Conservation (phyloP, 1,140 invertebrate genomes). For the Lepidurus apus region DNA sequence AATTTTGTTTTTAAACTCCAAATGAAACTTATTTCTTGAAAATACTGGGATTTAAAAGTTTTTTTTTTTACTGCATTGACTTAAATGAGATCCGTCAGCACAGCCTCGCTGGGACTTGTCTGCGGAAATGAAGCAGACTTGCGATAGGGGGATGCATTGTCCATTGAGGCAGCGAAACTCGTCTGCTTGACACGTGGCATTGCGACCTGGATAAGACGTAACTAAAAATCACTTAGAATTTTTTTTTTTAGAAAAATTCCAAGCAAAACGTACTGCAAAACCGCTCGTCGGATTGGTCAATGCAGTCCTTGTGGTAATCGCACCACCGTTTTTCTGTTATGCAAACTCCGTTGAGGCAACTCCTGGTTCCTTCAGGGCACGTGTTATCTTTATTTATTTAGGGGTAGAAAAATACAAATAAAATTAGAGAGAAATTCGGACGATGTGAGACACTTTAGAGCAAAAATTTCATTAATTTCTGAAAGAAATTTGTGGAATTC, state of each 20-base stretch:
- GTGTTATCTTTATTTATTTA: neutral
- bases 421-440: constrained; percentile 33
- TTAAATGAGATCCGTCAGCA: constrained; percentile 47
- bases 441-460: too few species aligned
- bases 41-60: neutral
- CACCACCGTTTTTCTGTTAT: constrained; percentile 44
- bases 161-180: constrained; percentile 44
- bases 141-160: constrained; percentile 41
- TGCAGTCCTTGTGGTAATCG: constrained; percentile 47
- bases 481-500: neutral
- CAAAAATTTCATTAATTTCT: neutral
- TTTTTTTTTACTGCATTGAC: constrained; percentile 45
- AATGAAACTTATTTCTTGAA: neutral
- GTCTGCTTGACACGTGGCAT: constrained; percentile 37
- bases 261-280: constrained; percentile 44
- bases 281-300: constrained; percentile 48
- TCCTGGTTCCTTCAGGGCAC: neutral
- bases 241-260: neutral
- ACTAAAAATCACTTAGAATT: neutral
- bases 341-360: constrained; percentile 45
- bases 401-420: neutral
- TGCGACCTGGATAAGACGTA: neutral
- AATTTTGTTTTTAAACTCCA: neutral
- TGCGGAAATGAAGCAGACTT: constrained; percentile 41
- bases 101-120: constrained; percentile 42